Evolutionary conservation across 2,113 vertebrate genomes (phyloP), one percentile per base, ranked within the genome.

Genomic region (Ptychochromis oligacanthus): DNA sequence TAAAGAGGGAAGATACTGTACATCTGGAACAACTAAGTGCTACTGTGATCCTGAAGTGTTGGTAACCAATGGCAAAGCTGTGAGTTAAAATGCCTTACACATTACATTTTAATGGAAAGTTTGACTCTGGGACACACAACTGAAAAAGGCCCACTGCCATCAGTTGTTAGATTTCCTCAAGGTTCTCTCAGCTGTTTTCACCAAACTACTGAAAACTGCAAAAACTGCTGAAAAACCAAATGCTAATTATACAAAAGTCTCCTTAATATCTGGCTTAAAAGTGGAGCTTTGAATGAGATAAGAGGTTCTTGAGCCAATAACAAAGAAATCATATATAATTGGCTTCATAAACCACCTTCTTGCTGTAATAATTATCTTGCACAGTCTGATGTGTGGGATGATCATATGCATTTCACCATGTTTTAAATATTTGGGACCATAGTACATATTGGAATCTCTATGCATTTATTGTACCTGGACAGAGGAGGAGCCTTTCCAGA

Each of bases 21-120:
- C 86, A 89, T 86, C 78, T 82, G 86, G 87, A 86, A 64, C 14
- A 5, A 6, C n/a, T 57, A 22, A 80, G 6, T 55, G 24, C 56
- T 46, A 52, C 81, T 83, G 84, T 87, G 74, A 91, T 85, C 75
- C 57, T 46, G 60, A 54, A 59, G 77, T 74, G 38, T 54, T 61
- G 26, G 36, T 72, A 88, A 70, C 52, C 4, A 54, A 38, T 18
- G 49, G 79, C 24, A 81, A 79, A 9, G 7, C 60, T 82, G 43
- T 6, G 2, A 28, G 31, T 55, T 75, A 59, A 57, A 28, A 55
- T 7, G 52, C 15, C n/a, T 61, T 40, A 54, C 65, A 76, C n/a
- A 64, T 75, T 74, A 52, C 65, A 72, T 31, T 72, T 72, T 72
- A 52, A 72, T 52, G 65, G 65, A 72, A 72, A 72, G 43, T 72